Percentiles rank a stretch among this genome's conserved stretches.
These are phyloP conservation scores for Morphnarchus princeps DNA, from an alignment of 2,113 vertebrate genomes.

Conservation along the genomic window DNA sequence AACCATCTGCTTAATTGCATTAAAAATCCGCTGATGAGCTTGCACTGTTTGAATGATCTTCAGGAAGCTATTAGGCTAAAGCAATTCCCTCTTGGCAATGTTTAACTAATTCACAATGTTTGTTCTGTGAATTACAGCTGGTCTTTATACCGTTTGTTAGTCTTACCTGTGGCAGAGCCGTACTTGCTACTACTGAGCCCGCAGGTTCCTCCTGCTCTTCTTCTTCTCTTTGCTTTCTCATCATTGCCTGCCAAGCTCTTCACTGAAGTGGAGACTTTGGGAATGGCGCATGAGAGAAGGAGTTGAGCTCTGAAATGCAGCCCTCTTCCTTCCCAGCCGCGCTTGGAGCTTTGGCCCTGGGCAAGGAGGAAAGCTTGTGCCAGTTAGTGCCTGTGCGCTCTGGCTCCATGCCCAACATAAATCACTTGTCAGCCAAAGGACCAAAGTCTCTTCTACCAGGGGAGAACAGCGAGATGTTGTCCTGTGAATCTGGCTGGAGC, in stretches of 20 bases:
- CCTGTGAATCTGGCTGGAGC: neutral
- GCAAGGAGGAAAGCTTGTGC: neutral
- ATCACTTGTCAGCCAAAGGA: neutral
- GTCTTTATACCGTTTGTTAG: neutral
- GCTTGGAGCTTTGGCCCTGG: neutral
- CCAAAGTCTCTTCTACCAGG: neutral
- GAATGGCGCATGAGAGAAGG: neutral
- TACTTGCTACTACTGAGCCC: neutral
- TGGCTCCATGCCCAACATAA: neutral
- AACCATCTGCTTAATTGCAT: neutral
- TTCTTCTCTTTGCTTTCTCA: neutral
- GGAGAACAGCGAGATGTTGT: neutral
- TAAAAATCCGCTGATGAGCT: neutral
- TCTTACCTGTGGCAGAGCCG: neutral
- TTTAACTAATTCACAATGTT: neutral
- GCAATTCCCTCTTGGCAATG: neutral
- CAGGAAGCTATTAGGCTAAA: neutral
- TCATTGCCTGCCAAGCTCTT: neutral
- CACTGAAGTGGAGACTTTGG: neutral
- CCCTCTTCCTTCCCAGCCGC: neutral
- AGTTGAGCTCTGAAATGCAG: neutral
- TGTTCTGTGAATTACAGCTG: neutral
- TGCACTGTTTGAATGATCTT: neutral
- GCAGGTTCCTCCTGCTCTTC: neutral
- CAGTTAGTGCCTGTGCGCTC: accelerated